phyloP scores from a whole-genome alignment of 2,888 invertebrate species.

The Hermaeophaga mercurialis region DNA sequence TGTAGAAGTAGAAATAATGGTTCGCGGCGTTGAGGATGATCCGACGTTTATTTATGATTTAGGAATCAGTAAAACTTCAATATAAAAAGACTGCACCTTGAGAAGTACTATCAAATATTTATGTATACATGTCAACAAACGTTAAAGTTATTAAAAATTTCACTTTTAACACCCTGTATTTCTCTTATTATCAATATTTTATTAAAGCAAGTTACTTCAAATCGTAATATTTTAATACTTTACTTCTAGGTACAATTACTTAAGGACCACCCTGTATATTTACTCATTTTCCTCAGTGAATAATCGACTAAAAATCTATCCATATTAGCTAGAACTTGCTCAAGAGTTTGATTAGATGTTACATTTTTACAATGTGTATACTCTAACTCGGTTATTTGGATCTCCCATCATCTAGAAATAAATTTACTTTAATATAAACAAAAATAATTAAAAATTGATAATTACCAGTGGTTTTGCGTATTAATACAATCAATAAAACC shows the following conservation, averaged over 20 bases:
- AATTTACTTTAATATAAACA: no score
- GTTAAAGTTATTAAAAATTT: no score
- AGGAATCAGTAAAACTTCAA: no score
- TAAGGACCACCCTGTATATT: no score
- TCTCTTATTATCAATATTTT: no score
- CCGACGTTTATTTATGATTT: neutral
- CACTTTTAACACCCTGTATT: no score
- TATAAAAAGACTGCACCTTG: no score
- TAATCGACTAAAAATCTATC: conserved; percentile 70
- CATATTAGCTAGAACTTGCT: conserved; percentile 73
- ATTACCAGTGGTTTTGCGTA: conserved; percentile 52
- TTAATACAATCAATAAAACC: conserved; percentile 39
- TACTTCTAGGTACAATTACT: no score
- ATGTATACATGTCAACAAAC: no score
- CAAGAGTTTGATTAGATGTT: conserved; percentile 62
- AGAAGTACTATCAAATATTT: no score
- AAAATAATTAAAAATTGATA: neutral
- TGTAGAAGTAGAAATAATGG: neutral
- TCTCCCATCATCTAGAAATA: conserved; percentile 81
- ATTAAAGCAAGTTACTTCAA: no score
- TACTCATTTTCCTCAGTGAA: conserved; percentile 63
- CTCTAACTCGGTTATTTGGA: conserved; percentile 63
- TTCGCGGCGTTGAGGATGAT: neutral
- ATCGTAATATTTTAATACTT: no score
- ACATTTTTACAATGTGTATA: conserved; percentile 63